Base-by-base conservation (phyloP, 2,888 invertebrate species). In the Nowickia ferox region DNA sequence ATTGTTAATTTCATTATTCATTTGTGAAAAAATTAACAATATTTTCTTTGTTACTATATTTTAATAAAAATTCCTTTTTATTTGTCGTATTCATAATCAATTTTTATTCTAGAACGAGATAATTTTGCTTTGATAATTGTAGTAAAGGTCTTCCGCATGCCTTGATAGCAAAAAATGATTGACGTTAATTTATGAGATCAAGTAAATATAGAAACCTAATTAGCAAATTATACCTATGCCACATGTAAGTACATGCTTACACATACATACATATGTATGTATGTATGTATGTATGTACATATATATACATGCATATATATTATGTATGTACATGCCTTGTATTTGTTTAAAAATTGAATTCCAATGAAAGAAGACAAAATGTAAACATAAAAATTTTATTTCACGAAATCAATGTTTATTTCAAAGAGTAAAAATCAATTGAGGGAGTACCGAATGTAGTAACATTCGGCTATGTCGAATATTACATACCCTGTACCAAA, bases 1-100 rank as follows among this genome's bases (percentile, higher is more conserved):
- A 65, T 59, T 74, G 55, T 75, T 79, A 78, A 85, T 85, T 78
- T 53, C 71, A 85, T 80, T 63, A 40, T 42, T 48, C 17, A 40
- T 22, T 66, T 76, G 9, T 13, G 17, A 42, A 10, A 61, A 38
- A 57, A 22, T 19, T 38, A 44, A 40, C 8, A 65, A 63, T 17
- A 17, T 13, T 63, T 40, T 19, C 1, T 11, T 38, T 38, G n/a
- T 9, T 38, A 2, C 15, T 59, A 59, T 22, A 0, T 61, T 59
- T 61, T 19, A 63, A 42, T 63, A 10, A 40, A 10, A 61, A 17
- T 11, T 40, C 19, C 44, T 63, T 44, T 42, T 15, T 46, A 46
- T 65, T 40, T 42, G 10, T 15, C 9, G 46, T 65, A 22, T 65
- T 30, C 48, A 48, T 13, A 66, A 51, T 51, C 48, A 51, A 38